phyloP scores from a whole-genome alignment of 1,140 invertebrate species.

The Drosophila auraria region DNA sequence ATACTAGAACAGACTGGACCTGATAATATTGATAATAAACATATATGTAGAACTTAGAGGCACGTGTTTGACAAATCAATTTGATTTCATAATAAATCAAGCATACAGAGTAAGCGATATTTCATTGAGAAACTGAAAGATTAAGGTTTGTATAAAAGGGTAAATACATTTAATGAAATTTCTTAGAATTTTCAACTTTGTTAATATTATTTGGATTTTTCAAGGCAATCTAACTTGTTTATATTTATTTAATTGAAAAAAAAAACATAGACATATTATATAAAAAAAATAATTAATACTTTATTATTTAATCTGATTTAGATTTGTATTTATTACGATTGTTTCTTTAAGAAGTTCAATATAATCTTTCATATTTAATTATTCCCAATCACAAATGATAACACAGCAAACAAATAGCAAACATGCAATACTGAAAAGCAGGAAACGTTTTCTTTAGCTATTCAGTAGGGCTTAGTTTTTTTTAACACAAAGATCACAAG shows the following conservation, averaged over 20 bases:
- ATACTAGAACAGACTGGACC: slow-evolving; percentile 2
- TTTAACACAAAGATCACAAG: not conserved
- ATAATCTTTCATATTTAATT: not conserved
- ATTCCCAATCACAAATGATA: not conserved
- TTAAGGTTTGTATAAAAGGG: too few species aligned
- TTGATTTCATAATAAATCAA: slow-evolving; percentile 1
- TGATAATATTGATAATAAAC: slow-evolving; percentile 20
- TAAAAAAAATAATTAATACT: not conserved
- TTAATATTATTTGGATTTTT: not conserved
- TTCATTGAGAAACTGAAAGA: not conserved
- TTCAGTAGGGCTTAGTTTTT: slow-evolving; percentile 7
- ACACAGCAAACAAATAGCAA: slow-evolving; percentile 7
- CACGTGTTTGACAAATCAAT: slow-evolving; percentile 6
- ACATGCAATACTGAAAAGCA: slow-evolving; percentile 58
- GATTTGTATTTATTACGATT: too few species aligned
- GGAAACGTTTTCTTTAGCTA: slow-evolving; percentile 44
- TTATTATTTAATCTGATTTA: not conserved
- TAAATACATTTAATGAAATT: too few species aligned
- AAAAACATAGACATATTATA: too few species aligned
- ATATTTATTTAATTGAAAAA: not conserved
- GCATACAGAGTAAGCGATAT: not conserved
- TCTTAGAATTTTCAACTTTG: not conserved
- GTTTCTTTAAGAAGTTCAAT: not conserved
- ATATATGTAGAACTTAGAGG: not conserved
- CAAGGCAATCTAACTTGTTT: too few species aligned